Percentiles rank a stretch among this genome's conserved stretches.
Evolutionary conservation across 2,797 vertebrate species (phyloP).

Genomic region (Lepidocolaptes lacrymiger): DNA sequence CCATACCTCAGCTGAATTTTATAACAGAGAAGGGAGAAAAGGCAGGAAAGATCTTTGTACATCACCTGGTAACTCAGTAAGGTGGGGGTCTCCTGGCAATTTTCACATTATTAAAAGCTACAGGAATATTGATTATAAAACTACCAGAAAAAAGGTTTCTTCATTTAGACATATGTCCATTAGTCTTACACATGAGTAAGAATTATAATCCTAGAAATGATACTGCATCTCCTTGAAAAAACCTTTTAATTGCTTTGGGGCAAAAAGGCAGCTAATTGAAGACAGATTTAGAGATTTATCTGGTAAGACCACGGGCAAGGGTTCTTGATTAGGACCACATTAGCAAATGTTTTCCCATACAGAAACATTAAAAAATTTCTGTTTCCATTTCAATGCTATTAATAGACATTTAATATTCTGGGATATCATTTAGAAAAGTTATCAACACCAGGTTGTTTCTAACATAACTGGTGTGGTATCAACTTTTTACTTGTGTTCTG

Average conservation of each 20-base stretch:
- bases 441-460: neutral
- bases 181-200: neutral
- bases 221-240: neutral
- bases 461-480: neutral
- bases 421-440: neutral
- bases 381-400: neutral
- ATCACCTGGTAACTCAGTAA: neutral
- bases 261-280: neutral
- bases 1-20: neutral
- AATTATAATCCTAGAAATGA: neutral
- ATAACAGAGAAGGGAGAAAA: neutral
- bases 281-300: neutral
- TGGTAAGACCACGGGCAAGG: neutral
- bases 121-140: neutral
- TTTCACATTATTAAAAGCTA: neutral
- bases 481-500: neutral
- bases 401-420: neutral
- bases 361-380: neutral
- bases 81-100: neutral
- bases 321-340: neutral
- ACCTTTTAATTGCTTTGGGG: neutral
- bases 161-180: neutral
- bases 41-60: neutral
- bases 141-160: neutral
- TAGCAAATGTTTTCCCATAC: neutral